A percentile compares a stretch with the other conserved stretches of the same genome.
phyloP scores from a whole-genome alignment of 2,113 vertebrate species.

The Alethe castanea region DNA sequence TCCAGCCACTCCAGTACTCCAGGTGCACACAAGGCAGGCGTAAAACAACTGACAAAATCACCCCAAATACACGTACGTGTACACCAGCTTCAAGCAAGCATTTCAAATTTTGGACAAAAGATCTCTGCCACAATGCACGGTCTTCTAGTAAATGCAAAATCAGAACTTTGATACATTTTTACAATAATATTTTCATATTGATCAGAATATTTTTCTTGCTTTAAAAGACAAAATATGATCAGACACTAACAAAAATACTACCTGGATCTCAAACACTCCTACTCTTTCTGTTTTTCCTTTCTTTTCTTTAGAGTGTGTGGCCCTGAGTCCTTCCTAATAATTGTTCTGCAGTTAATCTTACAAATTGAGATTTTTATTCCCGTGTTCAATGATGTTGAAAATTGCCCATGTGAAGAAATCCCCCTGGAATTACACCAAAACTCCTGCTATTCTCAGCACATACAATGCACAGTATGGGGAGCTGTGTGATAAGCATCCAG shows the following conservation, averaged over 20 bases:
- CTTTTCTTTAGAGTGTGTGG: not conserved
- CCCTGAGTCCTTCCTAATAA: not conserved
- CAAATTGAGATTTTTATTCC: not conserved
- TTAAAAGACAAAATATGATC: not conserved
- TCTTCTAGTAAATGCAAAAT: not conserved
- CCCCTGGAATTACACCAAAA: not conserved
- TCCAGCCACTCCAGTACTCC: not conserved
- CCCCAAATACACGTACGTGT: rapidly evolving
- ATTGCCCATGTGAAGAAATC: not conserved
- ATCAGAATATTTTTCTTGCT: not conserved
- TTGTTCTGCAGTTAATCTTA: not conserved
- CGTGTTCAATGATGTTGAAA: not conserved
- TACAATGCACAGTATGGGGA: not conserved
- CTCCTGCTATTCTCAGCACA: not conserved
- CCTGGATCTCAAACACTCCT: not conserved
- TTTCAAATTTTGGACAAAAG: not conserved
- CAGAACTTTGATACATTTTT: not conserved
- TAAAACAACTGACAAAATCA: not conserved
- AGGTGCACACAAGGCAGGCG: not conserved
- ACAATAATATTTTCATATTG: not conserved
- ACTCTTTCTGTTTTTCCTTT: rapidly evolving
- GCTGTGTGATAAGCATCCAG: not conserved
- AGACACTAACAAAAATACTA: not conserved
- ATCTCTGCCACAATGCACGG: rapidly evolving
- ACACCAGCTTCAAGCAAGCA: not conserved